Conservation (phyloP, 2,113 vertebrate species). For the Microcebus tavaratra region DNA sequence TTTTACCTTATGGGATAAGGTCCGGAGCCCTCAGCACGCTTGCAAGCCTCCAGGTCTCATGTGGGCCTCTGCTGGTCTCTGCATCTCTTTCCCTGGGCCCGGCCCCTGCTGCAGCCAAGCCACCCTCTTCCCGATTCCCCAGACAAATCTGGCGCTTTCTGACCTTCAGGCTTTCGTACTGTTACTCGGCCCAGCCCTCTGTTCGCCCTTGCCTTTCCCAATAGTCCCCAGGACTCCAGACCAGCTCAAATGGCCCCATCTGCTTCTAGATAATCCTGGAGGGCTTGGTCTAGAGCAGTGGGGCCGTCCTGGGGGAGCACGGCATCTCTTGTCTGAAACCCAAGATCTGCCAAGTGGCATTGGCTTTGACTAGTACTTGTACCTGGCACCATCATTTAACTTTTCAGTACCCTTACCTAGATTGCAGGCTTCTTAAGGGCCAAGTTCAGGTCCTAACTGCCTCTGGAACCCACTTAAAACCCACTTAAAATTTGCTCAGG, state of each 20-base stretch:
- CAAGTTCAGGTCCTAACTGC: not conserved
- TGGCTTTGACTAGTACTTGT: not conserved
- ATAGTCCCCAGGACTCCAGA: not conserved
- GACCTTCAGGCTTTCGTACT: not conserved
- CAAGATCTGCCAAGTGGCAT: accelerated
- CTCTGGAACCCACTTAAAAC: not conserved
- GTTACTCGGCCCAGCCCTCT: not conserved
- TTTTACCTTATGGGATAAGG: not conserved
- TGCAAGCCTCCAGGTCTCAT: not conserved
- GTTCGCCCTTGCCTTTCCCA: not conserved
- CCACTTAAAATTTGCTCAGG: not conserved
- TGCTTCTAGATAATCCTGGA: not conserved
- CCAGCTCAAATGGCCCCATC: accelerated
- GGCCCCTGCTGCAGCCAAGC: not conserved
- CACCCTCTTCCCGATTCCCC: not conserved
- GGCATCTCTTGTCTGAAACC: not conserved
- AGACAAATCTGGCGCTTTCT: not conserved
- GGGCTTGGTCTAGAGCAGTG: not conserved
- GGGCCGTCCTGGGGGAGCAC: too few relatives aligned
- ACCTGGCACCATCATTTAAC: too few relatives aligned
- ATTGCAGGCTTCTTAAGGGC: not conserved
- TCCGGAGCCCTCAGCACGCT: not conserved
- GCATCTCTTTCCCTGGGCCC: accelerated
- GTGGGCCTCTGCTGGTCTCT: not conserved
- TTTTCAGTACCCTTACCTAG: not conserved